Evolutionary conservation across 1,140 invertebrate species (phyloP).

Genomic region (Triops longicaudatus): DNA sequence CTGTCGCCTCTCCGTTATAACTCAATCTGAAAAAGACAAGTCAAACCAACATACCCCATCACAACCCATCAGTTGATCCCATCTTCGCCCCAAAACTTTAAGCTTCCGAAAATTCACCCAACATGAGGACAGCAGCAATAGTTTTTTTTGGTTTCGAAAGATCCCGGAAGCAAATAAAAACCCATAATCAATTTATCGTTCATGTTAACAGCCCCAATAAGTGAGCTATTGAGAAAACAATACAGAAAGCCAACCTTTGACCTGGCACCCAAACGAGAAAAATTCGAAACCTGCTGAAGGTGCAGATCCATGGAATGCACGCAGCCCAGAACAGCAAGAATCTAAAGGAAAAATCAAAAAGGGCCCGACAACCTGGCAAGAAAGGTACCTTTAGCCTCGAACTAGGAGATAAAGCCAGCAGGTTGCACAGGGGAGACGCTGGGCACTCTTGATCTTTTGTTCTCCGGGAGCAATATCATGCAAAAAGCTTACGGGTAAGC

Average conservation of each 20-base stretch:
- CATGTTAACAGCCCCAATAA: neutral
- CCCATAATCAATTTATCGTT: neutral
- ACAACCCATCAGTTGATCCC: neutral
- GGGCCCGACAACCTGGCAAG: too few relatives aligned
- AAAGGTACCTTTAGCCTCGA: neutral
- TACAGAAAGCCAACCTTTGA: neutral
- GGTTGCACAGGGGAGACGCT: neutral
- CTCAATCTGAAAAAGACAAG: conserved; percentile 7
- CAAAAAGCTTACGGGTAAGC: conserved; percentile 1
- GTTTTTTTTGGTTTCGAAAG: neutral
- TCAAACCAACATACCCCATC: neutral
- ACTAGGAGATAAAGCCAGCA: neutral
- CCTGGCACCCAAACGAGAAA: neutral
- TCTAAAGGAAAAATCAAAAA: too few relatives aligned
- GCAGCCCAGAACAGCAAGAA: too few relatives aligned
- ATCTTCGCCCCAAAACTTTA: neutral
- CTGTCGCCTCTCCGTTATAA: neutral
- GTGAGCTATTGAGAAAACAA: neutral
- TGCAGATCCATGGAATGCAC: too few relatives aligned
- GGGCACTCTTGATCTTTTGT: neutral
- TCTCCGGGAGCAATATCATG: neutral
- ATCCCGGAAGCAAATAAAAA: neutral
- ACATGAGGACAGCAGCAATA: neutral
- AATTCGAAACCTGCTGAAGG: too few relatives aligned
- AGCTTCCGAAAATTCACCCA: neutral